phyloP scores from a whole-genome alignment of 2,888 invertebrate genomes.

The Sepiola atlantica region DNA sequence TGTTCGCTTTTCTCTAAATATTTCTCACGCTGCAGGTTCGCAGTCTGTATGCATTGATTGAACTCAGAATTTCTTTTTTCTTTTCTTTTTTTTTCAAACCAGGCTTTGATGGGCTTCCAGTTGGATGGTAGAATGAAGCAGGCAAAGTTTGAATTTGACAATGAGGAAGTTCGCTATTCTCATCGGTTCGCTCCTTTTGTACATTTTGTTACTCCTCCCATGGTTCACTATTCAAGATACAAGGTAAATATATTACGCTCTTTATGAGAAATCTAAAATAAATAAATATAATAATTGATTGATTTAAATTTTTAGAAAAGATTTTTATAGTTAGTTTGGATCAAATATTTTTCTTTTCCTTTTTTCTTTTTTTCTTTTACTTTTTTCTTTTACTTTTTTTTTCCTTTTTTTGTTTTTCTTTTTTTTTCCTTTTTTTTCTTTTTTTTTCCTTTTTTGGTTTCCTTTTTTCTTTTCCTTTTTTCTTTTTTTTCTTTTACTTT shows the following conservation, averaged over 20 bases:
- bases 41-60: background rate
- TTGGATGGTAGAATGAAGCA: conserved; percentile 88
- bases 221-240: conserved; percentile 84
- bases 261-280: background rate
- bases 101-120: conserved; percentile 92
- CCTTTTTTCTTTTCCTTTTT: too few species aligned
- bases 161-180: conserved; percentile 92
- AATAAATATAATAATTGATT: background rate
- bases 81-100: conserved; percentile 62
- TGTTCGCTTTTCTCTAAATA: too few species aligned
- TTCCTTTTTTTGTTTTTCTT: too few species aligned
- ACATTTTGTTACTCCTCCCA: conserved; percentile 89
- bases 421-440: too few species aligned
- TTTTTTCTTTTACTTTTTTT: too few species aligned
- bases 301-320: too few species aligned
- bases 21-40: too few species aligned
- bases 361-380: too few species aligned
- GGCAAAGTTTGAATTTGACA: conserved; percentile 92
- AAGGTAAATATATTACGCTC: conserved; percentile 59
- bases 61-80: background rate
- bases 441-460: too few species aligned
- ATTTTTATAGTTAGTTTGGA: too few species aligned
- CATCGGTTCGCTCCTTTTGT: conserved; percentile 94
- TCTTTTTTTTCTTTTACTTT: too few species aligned
- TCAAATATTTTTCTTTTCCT: too few species aligned